Evolutionary conservation across 1,140 invertebrate genomes (phyloP).

Genomic region (Metaphire vulgaris): DNA sequence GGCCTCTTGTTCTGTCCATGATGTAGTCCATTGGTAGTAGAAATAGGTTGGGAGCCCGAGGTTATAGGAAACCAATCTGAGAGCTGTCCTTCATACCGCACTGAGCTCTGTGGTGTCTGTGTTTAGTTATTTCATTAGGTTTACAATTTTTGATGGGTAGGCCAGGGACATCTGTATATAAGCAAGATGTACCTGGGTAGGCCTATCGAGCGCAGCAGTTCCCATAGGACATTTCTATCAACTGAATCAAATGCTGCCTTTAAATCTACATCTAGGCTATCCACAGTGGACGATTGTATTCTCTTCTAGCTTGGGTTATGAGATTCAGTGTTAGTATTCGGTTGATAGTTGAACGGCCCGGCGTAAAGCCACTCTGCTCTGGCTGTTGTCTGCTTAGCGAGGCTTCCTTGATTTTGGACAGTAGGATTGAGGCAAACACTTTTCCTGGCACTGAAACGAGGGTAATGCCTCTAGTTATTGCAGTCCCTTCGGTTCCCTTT

Average conservation of each 20-base stretch:
- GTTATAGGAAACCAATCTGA: not conserved
- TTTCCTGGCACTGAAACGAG: not conserved
- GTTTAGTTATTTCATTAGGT: not conserved
- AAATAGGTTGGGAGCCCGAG: not conserved
- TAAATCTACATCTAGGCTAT: not conserved
- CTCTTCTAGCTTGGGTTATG: not conserved
- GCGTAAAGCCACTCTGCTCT: not conserved
- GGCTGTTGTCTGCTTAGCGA: not conserved
- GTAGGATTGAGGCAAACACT: not conserved
- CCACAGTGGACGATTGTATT: not conserved
- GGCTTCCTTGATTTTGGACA: not conserved
- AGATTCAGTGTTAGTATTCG: not conserved
- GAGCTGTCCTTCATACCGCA: not conserved
- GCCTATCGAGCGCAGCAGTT: not conserved
- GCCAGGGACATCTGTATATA: not conserved
- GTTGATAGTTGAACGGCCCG: not conserved
- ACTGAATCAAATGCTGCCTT: too few relatives aligned
- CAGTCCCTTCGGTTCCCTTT: not conserved
- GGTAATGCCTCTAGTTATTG: not conserved
- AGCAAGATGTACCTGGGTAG: too few relatives aligned
- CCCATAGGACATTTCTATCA: not conserved
- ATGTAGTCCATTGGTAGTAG: not conserved
- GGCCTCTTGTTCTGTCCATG: not conserved
- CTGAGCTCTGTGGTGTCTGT: not conserved
- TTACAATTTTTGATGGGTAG: not conserved